Evolutionary conservation across 2,797 vertebrate species (phyloP).

Genomic region (Sebastes hubbsi): DNA sequence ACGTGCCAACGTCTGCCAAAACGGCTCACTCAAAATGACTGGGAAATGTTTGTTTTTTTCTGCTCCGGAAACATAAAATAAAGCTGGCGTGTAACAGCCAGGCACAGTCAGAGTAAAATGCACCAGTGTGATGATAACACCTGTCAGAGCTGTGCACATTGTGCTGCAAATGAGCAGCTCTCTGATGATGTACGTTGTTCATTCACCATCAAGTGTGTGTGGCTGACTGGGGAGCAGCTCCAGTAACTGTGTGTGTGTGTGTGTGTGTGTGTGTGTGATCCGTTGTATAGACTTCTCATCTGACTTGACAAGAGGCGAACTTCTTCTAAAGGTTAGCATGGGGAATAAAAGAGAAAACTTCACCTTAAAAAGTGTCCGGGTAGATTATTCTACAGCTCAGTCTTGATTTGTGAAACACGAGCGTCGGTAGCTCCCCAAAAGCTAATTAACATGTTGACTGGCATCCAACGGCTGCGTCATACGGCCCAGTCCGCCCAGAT

Average conservation of each 20-base stretch:
- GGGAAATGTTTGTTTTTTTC: not conserved
- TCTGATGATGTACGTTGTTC: slow-evolving; percentile 14
- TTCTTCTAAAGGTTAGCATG: slow-evolving; percentile 21
- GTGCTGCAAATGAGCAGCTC: not conserved
- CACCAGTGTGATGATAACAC: slow-evolving; percentile 18
- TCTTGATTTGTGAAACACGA: slow-evolving; percentile 25
- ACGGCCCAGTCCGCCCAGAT: slow-evolving; percentile 12
- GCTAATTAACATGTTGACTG: not conserved
- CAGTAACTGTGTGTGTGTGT: not conserved
- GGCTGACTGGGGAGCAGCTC: slow-evolving; percentile 19
- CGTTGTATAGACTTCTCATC: slow-evolving; percentile 33
- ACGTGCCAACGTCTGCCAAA: slow-evolving; percentile 2
- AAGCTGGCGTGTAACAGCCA: not conserved
- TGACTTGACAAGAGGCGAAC: slow-evolving; percentile 31
- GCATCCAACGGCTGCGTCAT: not conserved
- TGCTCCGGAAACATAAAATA: not conserved
- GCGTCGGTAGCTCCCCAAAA: not conserved
- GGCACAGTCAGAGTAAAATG: not conserved
- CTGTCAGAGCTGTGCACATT: not conserved
- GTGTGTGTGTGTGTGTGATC: slow-evolving; percentile 20
- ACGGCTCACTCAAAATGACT: not conserved
- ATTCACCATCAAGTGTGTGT: slow-evolving; percentile 1
- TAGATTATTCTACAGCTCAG: slow-evolving; percentile 9
- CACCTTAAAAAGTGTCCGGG: slow-evolving; percentile 2
- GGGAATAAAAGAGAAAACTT: slow-evolving; percentile 2